Base-by-base conservation (phyloP, 2,113 vertebrate genomes). In the Podiceps cristatus region DNA sequence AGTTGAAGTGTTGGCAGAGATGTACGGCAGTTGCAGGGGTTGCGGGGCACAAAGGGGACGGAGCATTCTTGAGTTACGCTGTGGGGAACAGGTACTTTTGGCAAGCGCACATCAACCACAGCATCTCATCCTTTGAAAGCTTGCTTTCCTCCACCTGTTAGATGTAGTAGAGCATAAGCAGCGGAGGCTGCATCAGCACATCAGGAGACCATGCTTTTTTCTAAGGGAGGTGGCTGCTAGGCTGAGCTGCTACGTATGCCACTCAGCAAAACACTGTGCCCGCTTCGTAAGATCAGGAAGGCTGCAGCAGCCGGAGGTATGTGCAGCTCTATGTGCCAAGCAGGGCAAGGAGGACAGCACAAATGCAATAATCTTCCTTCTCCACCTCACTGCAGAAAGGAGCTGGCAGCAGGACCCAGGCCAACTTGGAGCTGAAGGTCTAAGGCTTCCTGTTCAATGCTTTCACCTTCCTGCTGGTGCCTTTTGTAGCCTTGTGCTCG, bases 1-100 rank as follows among this genome's bases (percentile, higher is more conserved):
- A 83, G 75, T 25, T 92, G 90, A 92, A 71, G 92, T 67, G 75
- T 29, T 40, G 64, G 86, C 86, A 84, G 79, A 75, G 69, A 23
- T 6, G 35, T 71, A 15, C 0, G 2, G 45, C 53, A 63, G 69
- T 13, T 11, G 27, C 13, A 23, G 1, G 19, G 59, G 53, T 56
- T 0, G 2, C 0, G 0, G 88, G 66, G 69, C 84, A 33, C 17
- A 7, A 71, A 40, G 52, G 37, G n/a, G n/a, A 58, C 1, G 47
- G n/a, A 44, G 56, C 8, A 1, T 31, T 25, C 33, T 16, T 5
- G 44, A 42, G 37, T 31, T 11, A 7, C 7, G 2, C n/a, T 8
- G 17, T 4, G 29, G 55, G 28, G 50, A 3, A 3, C 28, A 8
- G 64, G 40, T 1, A 13, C 47, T 80, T 91, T 33, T 40, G 60